Base-by-base conservation (phyloP, 1,140 invertebrate genomes). In the Aleiodes sp. region DNA sequence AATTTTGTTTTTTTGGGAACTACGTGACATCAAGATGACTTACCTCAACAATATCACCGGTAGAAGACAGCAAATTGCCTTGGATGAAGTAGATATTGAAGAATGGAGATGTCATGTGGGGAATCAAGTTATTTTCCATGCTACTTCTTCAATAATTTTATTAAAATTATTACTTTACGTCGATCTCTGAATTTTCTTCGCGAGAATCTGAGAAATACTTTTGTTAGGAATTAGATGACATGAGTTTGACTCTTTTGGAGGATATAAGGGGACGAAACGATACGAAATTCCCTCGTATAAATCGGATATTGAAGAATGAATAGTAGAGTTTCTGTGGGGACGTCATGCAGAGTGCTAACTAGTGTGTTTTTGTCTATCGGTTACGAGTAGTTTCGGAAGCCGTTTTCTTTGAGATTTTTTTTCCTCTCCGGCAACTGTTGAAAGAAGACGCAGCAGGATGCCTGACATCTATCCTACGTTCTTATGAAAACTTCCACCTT, bases 251-350 rank as follows among this genome's bases (percentile, higher is more conserved):
- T n/a, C n/a, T n/a, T n/a, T n/a, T n/a, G n/a, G n/a, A n/a, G n/a
- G n/a, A n/a, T n/a, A n/a, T n/a, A n/a, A n/a, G 31, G 31, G 31
- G 31, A 6, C 31, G 10, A 35, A 35, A 6, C 4, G 4, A 35
- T 35, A 35, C 31, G n/a, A 35, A 10, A 35, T 35, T 6, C 31
- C 31, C 31, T 35, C 4, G 4, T 35, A 10, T 6, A 35, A 10
- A 35, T 35, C 4, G 31, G 4, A 6, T 19, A 16, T 46, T 46
- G 41, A 46, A 19, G 10, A 16, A 46, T 14, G 4, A 46, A 8
- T 16, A 46, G n/a, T n/a, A n/a, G n/a, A n/a, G n/a, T n/a, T n/a
- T n/a, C 41, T 46, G 41, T 52, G 46, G 46, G 46, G 46, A 52
- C 46, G 19, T 24, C 46, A 52, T 52, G 21, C 46, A 9, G 46